Evolutionary conservation across 2,113 vertebrate genomes (phyloP), one percentile per base, ranked within the genome.

Genomic region (Halcyon senegalensis): DNA sequence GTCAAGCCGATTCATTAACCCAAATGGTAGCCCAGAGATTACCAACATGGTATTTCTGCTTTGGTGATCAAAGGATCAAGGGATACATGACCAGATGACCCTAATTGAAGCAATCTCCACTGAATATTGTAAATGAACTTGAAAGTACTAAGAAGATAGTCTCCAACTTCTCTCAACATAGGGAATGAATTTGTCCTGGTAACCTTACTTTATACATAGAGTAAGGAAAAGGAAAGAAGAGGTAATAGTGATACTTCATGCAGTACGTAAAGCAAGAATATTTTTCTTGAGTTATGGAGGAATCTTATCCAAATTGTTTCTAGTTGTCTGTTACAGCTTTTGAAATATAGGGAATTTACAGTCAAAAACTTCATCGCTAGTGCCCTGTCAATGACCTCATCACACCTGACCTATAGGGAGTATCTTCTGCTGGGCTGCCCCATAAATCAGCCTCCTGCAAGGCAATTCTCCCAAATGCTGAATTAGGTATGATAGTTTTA

Each of bases 1-100:
- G 94, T 97, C 97, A 98, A 97, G 94, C 84, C 66, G 96, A 97
- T 97, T 98, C 96, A 97, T 97, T 98, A 98, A 97, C 80, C 95
- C 97, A 95, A 97, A 95, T 96, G 90, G 95, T 96, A 92, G 92
- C 84, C 93, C 80, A 96, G 96, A 97, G 97, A 97, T 97, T 96
- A 97, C 91, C 73, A 88, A 96, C 96, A 94, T 84, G 68, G 92
- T 94, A 55, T 95, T 91, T 94, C 85, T 94, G 87, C 85, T 64
- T 91, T 93, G 94, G 89, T 95, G 94, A 97, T 96, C 96, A 94
- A 94, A 96, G 96, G 96, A 93, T 97, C 93, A 85, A 93, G 84
- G 86, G 77, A 93, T 94, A 93, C 83, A 76, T 95, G 96, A 97
- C 96, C 94, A 96, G 96, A 97, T 96, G 95, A 97, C 96, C 97